Evolutionary conservation across 2,888 invertebrate genomes (phyloP), one percentile per base, ranked within the genome.

Genomic region (Crioceris asparagi): DNA sequence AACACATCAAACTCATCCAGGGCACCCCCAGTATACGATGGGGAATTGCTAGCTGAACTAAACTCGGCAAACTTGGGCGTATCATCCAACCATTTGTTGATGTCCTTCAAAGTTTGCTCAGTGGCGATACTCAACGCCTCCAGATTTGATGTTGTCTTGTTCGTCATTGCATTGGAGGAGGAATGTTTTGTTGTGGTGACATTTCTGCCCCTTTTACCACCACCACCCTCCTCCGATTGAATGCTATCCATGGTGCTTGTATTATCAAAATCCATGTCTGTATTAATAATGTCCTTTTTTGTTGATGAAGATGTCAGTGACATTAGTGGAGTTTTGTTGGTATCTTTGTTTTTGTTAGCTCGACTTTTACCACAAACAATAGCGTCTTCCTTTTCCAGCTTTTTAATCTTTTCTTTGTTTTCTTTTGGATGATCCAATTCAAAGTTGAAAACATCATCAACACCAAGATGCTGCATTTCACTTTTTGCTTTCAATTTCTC

Each of bases 31-130:
- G 49, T 33, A 38, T 56, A 57, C 5, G 79, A 75, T 0, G 80
- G 79, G 1, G 86, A 86, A 60, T 83, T 84, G 52, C 81, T 82
- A 5, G 78, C 79, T 1, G 85, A 84, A 50, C 82, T 84, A 46
- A 79, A 77, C 50, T 79, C 79, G 0, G 81, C 74, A 43, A 78
- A 74, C 48, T 79, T 77, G 0, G 87, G 86, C 0, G 86, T 82
- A 51, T 86, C 86, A 54, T 87, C 86, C 41, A 90, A 64, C 86
- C 87, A 88, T 54, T 86, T 85, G 58, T 84, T 87, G 27, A 88
- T 86, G 58, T 88, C 88, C 71, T 88, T 82, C 1, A 83, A 68
- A 12, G 82, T 83, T 66, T 84, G 80, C 53, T 80, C 81, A 0
- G 81, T 80, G 7, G 79, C 80, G 43, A 79, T 68, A 52, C 78